Base-by-base conservation (phyloP, 2,113 vertebrate genomes). In the Neodontobutis hainanensis region DNA sequence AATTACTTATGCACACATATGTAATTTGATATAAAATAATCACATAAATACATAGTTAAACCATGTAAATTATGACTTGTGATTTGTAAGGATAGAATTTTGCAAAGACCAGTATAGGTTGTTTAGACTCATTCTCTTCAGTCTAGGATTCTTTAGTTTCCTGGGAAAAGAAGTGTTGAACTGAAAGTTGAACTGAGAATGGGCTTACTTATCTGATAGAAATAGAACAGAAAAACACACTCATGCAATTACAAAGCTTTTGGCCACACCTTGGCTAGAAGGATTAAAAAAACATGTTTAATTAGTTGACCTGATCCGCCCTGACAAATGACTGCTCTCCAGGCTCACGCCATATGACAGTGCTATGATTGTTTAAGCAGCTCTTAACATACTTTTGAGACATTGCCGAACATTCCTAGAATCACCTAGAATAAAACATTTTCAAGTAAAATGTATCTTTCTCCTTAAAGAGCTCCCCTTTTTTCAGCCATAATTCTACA, bases 201-300 rank as follows among this genome's bases (percentile, higher is more conserved):
- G 19, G 78, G 90, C 83, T 90, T 90, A 90, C 6, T 50, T 63
- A 48, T 48, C 16, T 40, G 36, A 65, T 63, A 60, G n/a, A 84
- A 81, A 86, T 84, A 89, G 80, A 64, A 52, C 63, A 1, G 16
- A 34, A 48, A 61, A 61, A 75, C 43, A 68, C 61, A 63, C 36
- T 50, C 58, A 61, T 63, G 57, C 58, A 77, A 60, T 68, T 47
- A 68, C 36, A 63, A 61, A 19, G 65, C 63, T 51, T 62, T 53
- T 61, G 53, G 14, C 34, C 53, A 83, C 85, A 84, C 84, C 84
- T 88, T 83, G 61, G 36, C 32, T 35, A 2, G 2, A 2, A 60
- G 80, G 86, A 90, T 90, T 89, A 56, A 69, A 68, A 73, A 82
- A 85, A 87, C 81, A 81, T 88, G 86, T 46, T 75, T 78, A 45